Evolutionary conservation across 2,797 vertebrate genomes (phyloP).

Genomic region (Thamnophis elegans): DNA sequence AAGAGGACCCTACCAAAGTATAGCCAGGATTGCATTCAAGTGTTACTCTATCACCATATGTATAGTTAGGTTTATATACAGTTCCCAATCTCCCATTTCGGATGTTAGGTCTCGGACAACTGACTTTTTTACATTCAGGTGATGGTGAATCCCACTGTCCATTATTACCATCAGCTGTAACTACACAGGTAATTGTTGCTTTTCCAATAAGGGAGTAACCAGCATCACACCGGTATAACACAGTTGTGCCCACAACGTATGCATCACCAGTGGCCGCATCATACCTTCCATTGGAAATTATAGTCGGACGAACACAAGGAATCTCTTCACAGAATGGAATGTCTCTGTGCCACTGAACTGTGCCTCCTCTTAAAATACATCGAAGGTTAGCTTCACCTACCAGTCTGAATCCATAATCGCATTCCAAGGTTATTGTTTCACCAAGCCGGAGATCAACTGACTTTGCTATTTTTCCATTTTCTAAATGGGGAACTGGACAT

Average conservation of each 20-base stretch:
- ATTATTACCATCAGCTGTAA: rapidly evolving
- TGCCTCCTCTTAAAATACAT: background rate
- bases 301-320: background rate
- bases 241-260: rapidly evolving
- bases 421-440: background rate
- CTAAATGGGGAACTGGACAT: background rate
- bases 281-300: background rate
- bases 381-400: background rate
- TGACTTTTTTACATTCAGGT: slow-evolving; percentile 11
- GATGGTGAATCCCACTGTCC: background rate
- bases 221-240: background rate
- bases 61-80: rapidly evolving
- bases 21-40: background rate
- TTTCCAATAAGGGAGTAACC: slow-evolving; percentile 13
- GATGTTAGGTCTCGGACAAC: rapidly evolving
- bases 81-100: background rate
- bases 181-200: background rate
- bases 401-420: background rate
- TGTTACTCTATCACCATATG: rapidly evolving
- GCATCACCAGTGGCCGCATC: rapidly evolving
- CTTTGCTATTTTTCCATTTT: background rate
- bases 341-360: background rate
- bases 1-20: background rate
- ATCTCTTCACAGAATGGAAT: background rate
- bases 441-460: background rate